Conservation (phyloP, 1,140 invertebrate species). For the Drosophila erecta region DNA sequence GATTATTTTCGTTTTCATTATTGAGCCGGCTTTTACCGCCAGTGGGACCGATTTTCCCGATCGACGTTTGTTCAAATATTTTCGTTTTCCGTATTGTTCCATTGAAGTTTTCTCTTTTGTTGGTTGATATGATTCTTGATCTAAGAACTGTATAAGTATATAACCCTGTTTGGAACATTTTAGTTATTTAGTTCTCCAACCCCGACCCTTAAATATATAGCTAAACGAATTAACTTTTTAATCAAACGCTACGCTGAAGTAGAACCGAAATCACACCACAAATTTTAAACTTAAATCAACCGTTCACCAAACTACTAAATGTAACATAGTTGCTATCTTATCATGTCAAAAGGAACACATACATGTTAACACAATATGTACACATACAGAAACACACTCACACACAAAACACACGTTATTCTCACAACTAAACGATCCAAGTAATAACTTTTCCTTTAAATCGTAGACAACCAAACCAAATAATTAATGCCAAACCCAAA, state of each 20-base stretch:
- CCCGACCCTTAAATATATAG: constrained; percentile 31
- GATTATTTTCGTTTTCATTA: constrained; percentile 24
- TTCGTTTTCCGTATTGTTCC: constrained; percentile 33
- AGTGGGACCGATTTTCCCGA: constrained; percentile 4
- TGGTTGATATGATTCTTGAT: constrained; percentile 30
- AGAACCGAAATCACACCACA: constrained; percentile 42
- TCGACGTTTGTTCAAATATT: constrained; percentile 26
- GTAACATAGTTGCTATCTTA: constrained; percentile 20
- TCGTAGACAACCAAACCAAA: constrained; percentile 38
- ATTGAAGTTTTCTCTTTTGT: constrained; percentile 39
- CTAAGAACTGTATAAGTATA: constrained; percentile 29
- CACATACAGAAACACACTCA: constrained; percentile 17
- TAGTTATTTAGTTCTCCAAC: constrained; percentile 17
- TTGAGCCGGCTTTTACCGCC: constrained; percentile 8
- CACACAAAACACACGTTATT: constrained; percentile 6
- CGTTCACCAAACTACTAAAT: constrained; percentile 10
- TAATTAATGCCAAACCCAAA: constrained; percentile 8
- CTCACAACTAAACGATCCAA: constrained; percentile 33
- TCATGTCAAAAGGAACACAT: constrained; percentile 18
- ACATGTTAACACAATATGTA: neutral
- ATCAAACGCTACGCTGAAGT: constrained; percentile 50
- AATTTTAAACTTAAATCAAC: constrained; percentile 17
- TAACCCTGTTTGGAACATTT: constrained; percentile 23
- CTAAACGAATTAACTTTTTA: constrained; percentile 23
- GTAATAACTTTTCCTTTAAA: constrained; percentile 51